Evolutionary conservation across 2,113 vertebrate genomes (phyloP).

Genomic region (Upupa epops): DNA sequence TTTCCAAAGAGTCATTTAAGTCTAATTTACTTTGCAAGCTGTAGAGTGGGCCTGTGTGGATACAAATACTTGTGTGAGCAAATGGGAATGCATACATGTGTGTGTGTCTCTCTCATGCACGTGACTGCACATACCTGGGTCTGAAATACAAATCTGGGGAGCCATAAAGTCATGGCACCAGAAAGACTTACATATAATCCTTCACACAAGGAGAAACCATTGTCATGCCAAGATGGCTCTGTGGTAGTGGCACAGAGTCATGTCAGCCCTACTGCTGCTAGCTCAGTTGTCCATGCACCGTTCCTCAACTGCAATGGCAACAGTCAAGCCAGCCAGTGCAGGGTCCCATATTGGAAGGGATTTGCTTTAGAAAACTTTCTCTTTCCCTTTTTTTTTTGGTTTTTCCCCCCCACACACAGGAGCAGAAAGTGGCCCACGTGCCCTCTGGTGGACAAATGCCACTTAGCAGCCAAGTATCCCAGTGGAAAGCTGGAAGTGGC

Average conservation of each 20-base stretch:
- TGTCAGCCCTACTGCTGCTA: not conserved
- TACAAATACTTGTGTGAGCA: constrained; percentile 2
- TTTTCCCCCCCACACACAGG: no score
- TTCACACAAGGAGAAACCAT: not conserved
- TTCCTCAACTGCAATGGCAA: not conserved
- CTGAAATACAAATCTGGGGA: not conserved
- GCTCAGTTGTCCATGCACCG: not conserved
- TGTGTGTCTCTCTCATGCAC: not conserved
- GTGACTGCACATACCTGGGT: not conserved
- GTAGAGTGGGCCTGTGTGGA: constrained; percentile 39
- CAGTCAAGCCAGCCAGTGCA: not conserved
- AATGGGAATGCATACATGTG: not conserved
- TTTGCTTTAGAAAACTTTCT: not conserved
- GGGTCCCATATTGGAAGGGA: not conserved
- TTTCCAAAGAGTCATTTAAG: constrained; percentile 79
- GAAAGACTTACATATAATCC: not conserved
- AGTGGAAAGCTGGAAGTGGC: constrained; percentile 10
- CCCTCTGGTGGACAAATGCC: constrained; percentile 70
- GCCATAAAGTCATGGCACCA: not conserved
- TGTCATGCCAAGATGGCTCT: accelerated
- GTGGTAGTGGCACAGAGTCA: not conserved
- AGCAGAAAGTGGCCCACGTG: constrained; percentile 48
- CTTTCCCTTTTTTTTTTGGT: not conserved
- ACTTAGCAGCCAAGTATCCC: constrained; percentile 14
- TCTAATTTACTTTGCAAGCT: constrained; percentile 76